Percentiles rank a stretch among this genome's conserved stretches.
These are phyloP conservation scores for Tylochromis polylepis DNA, from an alignment of 2,113 vertebrate species.

Conservation along the genomic window DNA sequence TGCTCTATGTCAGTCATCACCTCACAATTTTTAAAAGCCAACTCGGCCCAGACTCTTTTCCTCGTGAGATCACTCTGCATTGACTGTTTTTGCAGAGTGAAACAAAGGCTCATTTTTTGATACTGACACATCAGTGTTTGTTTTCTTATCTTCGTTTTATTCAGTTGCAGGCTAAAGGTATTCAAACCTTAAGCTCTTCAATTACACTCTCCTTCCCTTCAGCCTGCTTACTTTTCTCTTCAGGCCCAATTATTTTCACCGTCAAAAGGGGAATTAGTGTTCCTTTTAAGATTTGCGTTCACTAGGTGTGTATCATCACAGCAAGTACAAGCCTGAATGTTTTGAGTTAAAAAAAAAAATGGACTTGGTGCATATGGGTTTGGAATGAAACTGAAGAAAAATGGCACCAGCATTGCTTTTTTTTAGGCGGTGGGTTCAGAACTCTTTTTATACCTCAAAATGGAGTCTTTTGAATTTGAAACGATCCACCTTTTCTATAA, in stretches of 20 bases:
- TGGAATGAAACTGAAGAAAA: conserved; percentile 15
- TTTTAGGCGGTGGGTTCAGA: neutral
- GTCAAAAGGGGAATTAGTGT: conserved; percentile 56
- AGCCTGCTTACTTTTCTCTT: conserved; percentile 15
- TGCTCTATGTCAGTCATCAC: conserved; percentile 15
- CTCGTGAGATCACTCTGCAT: neutral
- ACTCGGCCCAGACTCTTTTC: neutral
- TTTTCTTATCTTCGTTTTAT: neutral
- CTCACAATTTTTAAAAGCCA: neutral
- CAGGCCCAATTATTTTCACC: conserved; percentile 22
- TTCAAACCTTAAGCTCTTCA: conserved; percentile 40
- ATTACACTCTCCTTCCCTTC: conserved; percentile 43
- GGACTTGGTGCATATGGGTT: neutral
- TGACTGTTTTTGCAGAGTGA: neutral
- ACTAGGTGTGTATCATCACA: conserved; percentile 31
- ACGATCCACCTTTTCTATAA: neutral
- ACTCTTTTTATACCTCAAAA: neutral
- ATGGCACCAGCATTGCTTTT: neutral
- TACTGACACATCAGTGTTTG: conserved; percentile 33
- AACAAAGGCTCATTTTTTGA: conserved; percentile 21
- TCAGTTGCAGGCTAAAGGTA: neutral
- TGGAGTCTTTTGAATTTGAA: neutral
- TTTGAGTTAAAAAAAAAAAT: conserved; percentile 13
- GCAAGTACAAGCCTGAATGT: conserved; percentile 43
- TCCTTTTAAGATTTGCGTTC: conserved; percentile 51